phyloP scores from a whole-genome alignment of 2,888 invertebrate species.

The Andrena camellia region DNA sequence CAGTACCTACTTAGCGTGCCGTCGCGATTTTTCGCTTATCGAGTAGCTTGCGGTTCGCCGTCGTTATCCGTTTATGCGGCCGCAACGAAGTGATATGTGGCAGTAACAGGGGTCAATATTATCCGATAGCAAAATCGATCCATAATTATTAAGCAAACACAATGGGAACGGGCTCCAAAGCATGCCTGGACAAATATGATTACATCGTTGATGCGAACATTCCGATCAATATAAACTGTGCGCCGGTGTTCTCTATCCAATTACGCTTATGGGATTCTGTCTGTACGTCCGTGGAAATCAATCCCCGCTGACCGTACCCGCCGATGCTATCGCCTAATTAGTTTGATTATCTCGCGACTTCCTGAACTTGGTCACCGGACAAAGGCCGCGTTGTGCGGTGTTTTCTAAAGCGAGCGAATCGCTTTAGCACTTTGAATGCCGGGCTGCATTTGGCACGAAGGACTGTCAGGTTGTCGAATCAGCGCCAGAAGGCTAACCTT shows the following conservation, averaged over 20 bases:
- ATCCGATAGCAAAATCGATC: slow-evolving; percentile 71
- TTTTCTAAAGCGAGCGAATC: slow-evolving; percentile 7
- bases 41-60: slow-evolving; percentile 40
- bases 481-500: no score
- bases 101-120: slow-evolving; percentile 67
- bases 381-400: slow-evolving; percentile 13
- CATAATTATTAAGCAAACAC: slow-evolving; percentile 74
- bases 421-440: background rate
- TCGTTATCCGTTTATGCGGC: slow-evolving; percentile 50
- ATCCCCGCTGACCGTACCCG: slow-evolving; percentile 61
- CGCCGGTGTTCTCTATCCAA: slow-evolving; percentile 70
- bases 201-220: slow-evolving; percentile 74
- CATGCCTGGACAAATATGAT: slow-evolving; percentile 74
- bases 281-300: slow-evolving; percentile 67
- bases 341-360: slow-evolving; percentile 68
- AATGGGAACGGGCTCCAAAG: slow-evolving; percentile 67
- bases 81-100: slow-evolving; percentile 61
- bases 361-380: slow-evolving; percentile 22
- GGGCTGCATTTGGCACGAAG: no score
- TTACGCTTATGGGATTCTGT: slow-evolving; percentile 68
- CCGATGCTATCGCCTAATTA: slow-evolving; percentile 70
- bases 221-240: slow-evolving; percentile 73
- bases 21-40: slow-evolving; percentile 44
- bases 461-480: no score
- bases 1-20: slow-evolving; percentile 20